A percentile compares a stretch with the other conserved stretches of the same genome.
Evolutionary conservation across 1,140 invertebrate species (phyloP).

Genomic region (Theocolax elegans): DNA sequence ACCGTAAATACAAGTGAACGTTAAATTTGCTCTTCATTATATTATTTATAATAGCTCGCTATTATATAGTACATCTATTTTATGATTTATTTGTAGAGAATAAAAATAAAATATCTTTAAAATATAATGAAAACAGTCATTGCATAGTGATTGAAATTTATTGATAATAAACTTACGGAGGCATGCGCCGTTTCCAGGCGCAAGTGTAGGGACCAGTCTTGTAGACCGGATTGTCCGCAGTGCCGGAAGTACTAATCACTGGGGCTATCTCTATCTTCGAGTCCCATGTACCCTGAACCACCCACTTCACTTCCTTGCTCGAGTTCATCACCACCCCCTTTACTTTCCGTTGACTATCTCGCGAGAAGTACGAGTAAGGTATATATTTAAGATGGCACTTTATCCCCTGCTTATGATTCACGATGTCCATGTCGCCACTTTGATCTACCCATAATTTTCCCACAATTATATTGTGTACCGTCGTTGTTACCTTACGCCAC

Average conservation of each 20-base stretch:
- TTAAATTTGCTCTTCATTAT: no score
- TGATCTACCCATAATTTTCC: conserved; percentile 99
- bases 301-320: conserved; percentile 78
- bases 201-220: conserved; percentile 87
- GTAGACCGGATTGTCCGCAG: conserved; percentile 86
- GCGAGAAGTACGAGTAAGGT: conserved; percentile 97
- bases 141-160: no score
- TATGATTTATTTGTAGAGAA: no score
- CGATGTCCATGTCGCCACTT: conserved; percentile 98
- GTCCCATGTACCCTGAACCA: conserved; percentile 96
- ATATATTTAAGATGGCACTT: conserved; percentile 96
- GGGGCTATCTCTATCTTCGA: conserved; percentile 92
- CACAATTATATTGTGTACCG: conserved; percentile 99
- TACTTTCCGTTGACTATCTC: conserved; percentile 92
- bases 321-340: conserved; percentile 79
- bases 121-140: no score
- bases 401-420: conserved; percentile 87
- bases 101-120: no score
- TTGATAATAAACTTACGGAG: conserved; percentile 79
- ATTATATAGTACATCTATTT: no score
- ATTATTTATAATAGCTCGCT: no score
- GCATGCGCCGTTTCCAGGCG: conserved; percentile 87
- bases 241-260: conserved; percentile 80
- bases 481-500: conserved; percentile 98
- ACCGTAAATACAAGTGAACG: no score